Percentiles rank a stretch among this genome's conserved stretches.
These are phyloP conservation scores for Drosophila rufa DNA, from an alignment of 1,140 invertebrate species.

Conservation along the genomic window DNA sequence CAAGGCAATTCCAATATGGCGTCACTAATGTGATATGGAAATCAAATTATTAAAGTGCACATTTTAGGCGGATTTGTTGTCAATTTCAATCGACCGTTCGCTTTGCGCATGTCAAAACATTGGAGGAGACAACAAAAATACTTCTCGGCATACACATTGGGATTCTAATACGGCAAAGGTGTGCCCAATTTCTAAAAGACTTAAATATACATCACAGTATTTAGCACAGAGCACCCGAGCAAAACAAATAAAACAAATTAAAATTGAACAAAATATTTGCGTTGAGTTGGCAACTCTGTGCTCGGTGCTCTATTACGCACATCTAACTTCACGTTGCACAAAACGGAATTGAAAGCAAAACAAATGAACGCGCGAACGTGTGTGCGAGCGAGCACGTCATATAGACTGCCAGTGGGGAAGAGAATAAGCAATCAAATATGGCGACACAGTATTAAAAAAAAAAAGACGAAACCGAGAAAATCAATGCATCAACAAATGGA, in stretches of 20 bases:
- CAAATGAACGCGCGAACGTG: constrained; percentile 63
- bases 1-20: constrained; percentile 49
- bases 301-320: constrained; percentile 49
- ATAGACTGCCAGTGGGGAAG: constrained; percentile 35
- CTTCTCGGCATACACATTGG: constrained; percentile 25
- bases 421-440: constrained; percentile 76
- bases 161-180: neutral
- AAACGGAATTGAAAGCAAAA: constrained; percentile 78
- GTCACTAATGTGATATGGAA: neutral
- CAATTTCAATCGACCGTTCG: neutral
- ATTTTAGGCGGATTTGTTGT: constrained; percentile 1
- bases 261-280: constrained; percentile 19
- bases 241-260: constrained; percentile 25
- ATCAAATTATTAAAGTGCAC: neutral
- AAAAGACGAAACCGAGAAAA: constrained; percentile 33
- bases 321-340: constrained; percentile 79
- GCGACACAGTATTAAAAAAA: constrained; percentile 72
- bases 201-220: neutral
- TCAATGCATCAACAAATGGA: constrained; percentile 40
- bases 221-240: neutral
- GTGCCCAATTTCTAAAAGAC: neutral
- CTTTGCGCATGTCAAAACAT: constrained; percentile 44
- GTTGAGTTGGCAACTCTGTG: constrained; percentile 57
- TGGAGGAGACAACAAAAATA: constrained; percentile 10
- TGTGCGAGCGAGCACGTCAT: constrained; percentile 52